Percentiles rank a stretch among this genome's conserved stretches.
Conservation (phyloP, 2,113 vertebrate genomes). For the Andinoacara biseriatus region DNA sequence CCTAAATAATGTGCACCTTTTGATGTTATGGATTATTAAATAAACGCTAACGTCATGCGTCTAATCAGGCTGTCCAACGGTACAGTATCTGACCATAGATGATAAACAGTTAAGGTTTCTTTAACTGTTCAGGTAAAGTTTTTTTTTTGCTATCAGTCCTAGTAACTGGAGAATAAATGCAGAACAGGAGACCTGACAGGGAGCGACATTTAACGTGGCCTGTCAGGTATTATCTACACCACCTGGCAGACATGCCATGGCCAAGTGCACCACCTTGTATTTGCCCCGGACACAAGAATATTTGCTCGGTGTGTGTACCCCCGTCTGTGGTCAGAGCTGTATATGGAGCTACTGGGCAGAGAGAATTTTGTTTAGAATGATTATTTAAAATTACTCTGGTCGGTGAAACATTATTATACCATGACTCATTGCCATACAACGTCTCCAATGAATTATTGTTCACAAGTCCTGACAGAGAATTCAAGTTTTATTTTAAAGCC, state of each 20-base stretch:
- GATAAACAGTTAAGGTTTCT: neutral
- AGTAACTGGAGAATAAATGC: neutral
- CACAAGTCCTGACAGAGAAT: neutral
- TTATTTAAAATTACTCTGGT: neutral
- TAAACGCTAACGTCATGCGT: neutral
- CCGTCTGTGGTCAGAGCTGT: neutral
- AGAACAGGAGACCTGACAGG: neutral
- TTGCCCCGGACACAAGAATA: neutral
- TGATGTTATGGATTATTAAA: neutral
- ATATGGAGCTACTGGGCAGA: neutral
- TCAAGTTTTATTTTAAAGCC: neutral
- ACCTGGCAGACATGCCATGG: constrained; percentile 14
- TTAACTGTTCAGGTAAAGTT: neutral
- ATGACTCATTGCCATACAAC: neutral
- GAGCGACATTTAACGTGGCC: no score
- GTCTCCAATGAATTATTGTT: neutral
- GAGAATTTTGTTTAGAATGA: neutral
- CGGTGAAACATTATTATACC: neutral
- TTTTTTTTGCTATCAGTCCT: neutral
- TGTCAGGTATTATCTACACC: constrained; percentile 13
- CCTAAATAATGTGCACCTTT: neutral
- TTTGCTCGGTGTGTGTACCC: constrained; percentile 9
- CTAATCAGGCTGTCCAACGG: neutral
- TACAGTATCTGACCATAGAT: neutral
- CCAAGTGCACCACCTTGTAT: constrained; percentile 29